Evolutionary conservation across 2,113 vertebrate species (phyloP).

Genomic region (Protobothrops flavoviridis): DNA sequence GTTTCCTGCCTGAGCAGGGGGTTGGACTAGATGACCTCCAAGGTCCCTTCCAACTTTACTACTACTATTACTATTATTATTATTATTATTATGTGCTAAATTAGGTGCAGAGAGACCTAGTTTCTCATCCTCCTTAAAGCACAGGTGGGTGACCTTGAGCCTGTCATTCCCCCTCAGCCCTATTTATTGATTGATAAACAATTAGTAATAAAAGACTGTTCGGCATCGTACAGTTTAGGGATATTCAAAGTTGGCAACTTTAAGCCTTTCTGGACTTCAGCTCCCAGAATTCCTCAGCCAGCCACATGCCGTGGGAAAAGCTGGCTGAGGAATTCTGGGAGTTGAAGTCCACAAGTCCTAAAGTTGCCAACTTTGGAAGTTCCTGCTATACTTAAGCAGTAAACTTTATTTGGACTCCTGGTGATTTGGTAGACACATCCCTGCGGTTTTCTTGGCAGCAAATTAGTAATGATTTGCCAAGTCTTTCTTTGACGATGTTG

Average conservation of each 20-base stretch:
- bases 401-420: not conserved
- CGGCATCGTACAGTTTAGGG: not conserved
- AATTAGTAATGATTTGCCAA: not conserved
- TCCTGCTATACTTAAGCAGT: not conserved
- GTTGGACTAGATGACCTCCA: too few species aligned
- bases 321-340: not conserved
- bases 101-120: not conserved
- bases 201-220: not conserved
- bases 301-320: not conserved
- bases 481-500: not conserved
- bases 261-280: not conserved
- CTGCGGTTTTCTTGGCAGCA: not conserved
- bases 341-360: not conserved
- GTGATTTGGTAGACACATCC: not conserved
- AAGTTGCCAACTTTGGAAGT: not conserved
- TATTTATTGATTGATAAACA: not conserved
- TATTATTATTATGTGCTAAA: too few species aligned
- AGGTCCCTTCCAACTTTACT: too few species aligned
- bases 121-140: not conserved
- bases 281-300: not conserved
- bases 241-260: too few species aligned
- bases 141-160: not conserved
- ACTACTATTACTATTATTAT: too few species aligned
- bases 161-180: not conserved
- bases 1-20: too few species aligned